Evolutionary conservation across 64 coral and sea anemone species (phyloP), one percentile per base, ranked within the genome.

Genomic region (Porites lutea): DNA sequence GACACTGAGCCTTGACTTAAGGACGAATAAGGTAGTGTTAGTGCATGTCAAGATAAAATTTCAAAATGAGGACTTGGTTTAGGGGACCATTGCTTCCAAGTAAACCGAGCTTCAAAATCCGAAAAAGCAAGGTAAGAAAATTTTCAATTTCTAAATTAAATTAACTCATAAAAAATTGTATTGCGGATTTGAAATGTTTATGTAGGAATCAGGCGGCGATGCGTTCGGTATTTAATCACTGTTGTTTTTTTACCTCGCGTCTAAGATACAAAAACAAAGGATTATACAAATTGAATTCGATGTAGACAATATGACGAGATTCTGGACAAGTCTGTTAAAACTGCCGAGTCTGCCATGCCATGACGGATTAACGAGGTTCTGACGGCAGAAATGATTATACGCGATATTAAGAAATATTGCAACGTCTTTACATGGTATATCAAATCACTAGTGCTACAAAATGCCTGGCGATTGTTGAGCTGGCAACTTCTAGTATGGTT

Each of bases 21-120:
- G 81, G 21, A 52, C 10, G 44, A 52, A 84, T 68, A 68, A 63
- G 52, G 46, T 48, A 45, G 61, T 68, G 19, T 67, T 21, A 45
- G 18, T 68, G 27, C 27, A 37, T 37, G 63, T 68, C 61, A 48
- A 84, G 59, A 52, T 66, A 11, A 84, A 6, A 19, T 9, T 84
- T 68, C 81, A 84, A 8, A 10, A 84, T 84, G 81, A 84, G 59
- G 48, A 84, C 81, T 2, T 84, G 81, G 81, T 84, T 84, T 43
- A 66, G 62, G 15, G 81, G 81, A 0, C 81, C 61, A 1, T 20
- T 84, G 64, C 81, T 84, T 46, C 81, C 81, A 12, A 84, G 63
- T 63, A 84, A 65, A 69, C 45, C 63, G 13, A 84, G 62, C 65
- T 84, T 84, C 8, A 84, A 67, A 52, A 22, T 68, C 8, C 50